Evolutionary conservation across 1,140 invertebrate species (phyloP), one percentile per base, ranked within the genome.

Genomic region (Camponotus pennsylvanicus): DNA sequence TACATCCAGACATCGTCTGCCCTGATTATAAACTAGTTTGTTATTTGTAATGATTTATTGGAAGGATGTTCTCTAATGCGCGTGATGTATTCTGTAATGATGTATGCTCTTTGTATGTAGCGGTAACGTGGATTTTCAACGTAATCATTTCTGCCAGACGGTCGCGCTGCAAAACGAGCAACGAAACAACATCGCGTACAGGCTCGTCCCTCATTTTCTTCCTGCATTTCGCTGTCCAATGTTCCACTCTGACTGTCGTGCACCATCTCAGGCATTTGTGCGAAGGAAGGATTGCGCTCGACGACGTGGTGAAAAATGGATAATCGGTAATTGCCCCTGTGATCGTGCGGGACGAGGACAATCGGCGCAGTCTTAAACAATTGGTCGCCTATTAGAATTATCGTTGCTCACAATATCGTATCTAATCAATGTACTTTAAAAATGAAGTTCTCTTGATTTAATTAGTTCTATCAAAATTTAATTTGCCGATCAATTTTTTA

Each of bases 291-390:
- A 69, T 87, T 67, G 77, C 78, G 63, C 57, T 37, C 71, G 59
- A 32, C 70, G 71, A 34, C 76, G 52, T 57, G 13, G 77, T 42
- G 66, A 89, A 89, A 89, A 86, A 89, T 86, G 52, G 55, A 88
- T 61, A 86, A 89, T 89, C 77, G 88, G 88, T 89, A 89, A 89
- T 89, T 59, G 84, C 49, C 21, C 49, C 27, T 18, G 34, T 45
- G 78, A 83, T 89, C 88, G 88, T 89, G 88, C 88, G 88, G 66
- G 85, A 89, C 88, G 52, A 66, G 42, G 64, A 76, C 64, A 63
- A 57, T 21, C 57, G 37, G 34, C 61, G 73, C 34, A 37, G 42
- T 18, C 70, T 66, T 34, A 42, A 45, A 27, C 27, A 40, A 37
- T 61, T 64, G 34, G 34, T 15, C 18, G 64, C 57, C 40, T 52